Conservation (phyloP, 2,797 vertebrate species). For the Lophotriccus pileatus region DNA sequence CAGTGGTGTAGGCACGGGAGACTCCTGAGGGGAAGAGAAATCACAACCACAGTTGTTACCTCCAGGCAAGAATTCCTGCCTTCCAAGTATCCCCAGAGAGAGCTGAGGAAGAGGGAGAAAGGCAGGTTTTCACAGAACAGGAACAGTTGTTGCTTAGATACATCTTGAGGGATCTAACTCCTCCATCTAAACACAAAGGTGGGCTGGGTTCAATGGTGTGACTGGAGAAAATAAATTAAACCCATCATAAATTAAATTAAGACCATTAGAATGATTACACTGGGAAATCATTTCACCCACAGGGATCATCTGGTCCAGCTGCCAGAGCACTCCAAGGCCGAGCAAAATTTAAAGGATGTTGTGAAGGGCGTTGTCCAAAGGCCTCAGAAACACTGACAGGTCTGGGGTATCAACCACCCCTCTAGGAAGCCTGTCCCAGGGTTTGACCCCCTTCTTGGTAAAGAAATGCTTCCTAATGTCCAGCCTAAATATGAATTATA, state of each 20-base stretch:
- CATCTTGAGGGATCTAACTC: neutral
- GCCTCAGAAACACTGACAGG: neutral
- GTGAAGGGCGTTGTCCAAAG: neutral
- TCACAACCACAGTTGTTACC: neutral
- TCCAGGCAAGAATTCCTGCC: neutral
- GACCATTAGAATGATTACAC: neutral
- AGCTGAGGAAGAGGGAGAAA: neutral
- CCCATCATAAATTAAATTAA: neutral
- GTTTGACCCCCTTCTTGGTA: neutral
- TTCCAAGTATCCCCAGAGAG: neutral
- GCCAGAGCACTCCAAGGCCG: neutral
- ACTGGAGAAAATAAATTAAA: neutral
- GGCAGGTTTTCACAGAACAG: neutral
- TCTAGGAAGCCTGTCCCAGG: neutral
- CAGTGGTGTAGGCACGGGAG: slow-evolving; percentile 74
- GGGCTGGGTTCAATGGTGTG: neutral
- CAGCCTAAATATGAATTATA: neutral
- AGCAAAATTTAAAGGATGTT: neutral
- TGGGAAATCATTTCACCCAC: neutral
- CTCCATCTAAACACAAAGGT: neutral
- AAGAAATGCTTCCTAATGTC: neutral
- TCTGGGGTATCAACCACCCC: neutral
- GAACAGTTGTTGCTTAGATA: neutral
- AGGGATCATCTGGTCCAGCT: neutral
- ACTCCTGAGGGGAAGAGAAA: slow-evolving; percentile 64